Evolutionary conservation across 2,113 vertebrate species (phyloP), one percentile per base, ranked within the genome.

Genomic region (Chauna torquata): DNA sequence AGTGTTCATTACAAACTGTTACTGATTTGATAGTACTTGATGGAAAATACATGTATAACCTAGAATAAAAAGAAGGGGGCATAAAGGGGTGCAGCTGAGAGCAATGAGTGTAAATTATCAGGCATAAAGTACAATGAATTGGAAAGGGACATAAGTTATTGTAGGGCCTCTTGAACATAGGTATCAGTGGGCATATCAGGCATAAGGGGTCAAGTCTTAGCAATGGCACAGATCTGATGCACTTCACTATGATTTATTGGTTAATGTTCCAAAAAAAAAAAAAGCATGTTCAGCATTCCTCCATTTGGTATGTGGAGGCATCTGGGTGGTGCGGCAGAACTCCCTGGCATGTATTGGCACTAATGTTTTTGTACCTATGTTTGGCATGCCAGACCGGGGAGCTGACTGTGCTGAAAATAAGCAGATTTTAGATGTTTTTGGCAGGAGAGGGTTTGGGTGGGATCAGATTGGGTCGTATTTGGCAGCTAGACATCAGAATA

Each of bases 271-370:
- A 50, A 19, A 34, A 47, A 34, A 23, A 32, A 3, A 19, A 27
- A 74, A 27, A 50, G 23, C 50, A 25, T 30, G 14, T 61, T 61
- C 19, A 75, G 27, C 34, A 16, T 32, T 75, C 75, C 24, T 52
- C 45, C 5, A 0, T 59, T 76, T 83, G 62, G n/a, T 71, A 15
- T 23, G 5, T 3, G 2, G 70, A 58, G 42, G n/a, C 5, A 2
- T 1, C 61, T 54, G 71, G 19, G 14, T 2, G 7, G 44, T 0
- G 0, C 58, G 83, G 80, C 80, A 83, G 71, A 65, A 24, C 13
- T 57, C 27, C 32, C n/a, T 86, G 16, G 54, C 32, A 16, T 32
- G 0, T 25, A 50, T 36, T 71, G 87, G 61, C 52, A 59, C n/a
- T 11, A 47, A 2, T 18, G 4, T 22, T 85, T 92, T 34, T 69